Percentiles rank a stretch among this genome's conserved stretches.
Conservation (phyloP, 1,140 invertebrate species). For the Heliconius nattereri region DNA sequence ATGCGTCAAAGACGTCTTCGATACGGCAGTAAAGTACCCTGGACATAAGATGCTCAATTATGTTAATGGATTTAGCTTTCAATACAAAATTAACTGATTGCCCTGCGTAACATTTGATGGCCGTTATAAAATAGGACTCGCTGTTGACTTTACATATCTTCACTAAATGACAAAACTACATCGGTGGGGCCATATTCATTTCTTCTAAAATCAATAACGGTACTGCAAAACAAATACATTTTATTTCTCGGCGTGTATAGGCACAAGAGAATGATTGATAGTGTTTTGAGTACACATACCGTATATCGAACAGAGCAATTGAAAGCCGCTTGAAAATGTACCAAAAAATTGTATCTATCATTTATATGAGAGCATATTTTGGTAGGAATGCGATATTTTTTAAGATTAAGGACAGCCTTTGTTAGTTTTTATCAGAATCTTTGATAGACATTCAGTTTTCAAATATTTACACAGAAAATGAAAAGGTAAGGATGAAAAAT, state of each 20-base stretch:
- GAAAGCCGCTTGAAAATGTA: slow-evolving; percentile 49
- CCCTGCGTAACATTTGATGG: neutral
- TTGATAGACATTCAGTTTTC: slow-evolving; percentile 20
- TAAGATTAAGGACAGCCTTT: slow-evolving; percentile 7
- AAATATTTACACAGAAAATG: slow-evolving; percentile 45
- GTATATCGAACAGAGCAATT: slow-evolving; percentile 68
- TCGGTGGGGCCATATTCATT: slow-evolving; percentile 54
- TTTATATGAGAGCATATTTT: slow-evolving; percentile 40
- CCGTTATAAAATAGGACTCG: neutral
- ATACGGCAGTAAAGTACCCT: slow-evolving; percentile 65
- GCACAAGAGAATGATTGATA: slow-evolving; percentile 74
- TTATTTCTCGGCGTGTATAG: slow-evolving; percentile 72
- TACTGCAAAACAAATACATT: slow-evolving; percentile 77
- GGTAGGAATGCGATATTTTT: slow-evolving; percentile 23
- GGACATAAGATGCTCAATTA: slow-evolving; percentile 73
- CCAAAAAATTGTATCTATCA: slow-evolving; percentile 40
- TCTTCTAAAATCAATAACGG: slow-evolving; percentile 72
- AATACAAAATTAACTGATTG: slow-evolving; percentile 35
- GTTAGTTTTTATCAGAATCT: neutral
- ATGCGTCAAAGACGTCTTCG: slow-evolving; percentile 72
- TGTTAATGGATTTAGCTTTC: slow-evolving; percentile 62
- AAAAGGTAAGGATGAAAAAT: slow-evolving; percentile 58
- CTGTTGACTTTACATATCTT: neutral
- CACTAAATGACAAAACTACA: neutral
- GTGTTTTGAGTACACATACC: slow-evolving; percentile 71